A percentile compares a stretch with the other conserved stretches of the same genome.
These are phyloP conservation scores for Cavia aperea DNA, from an alignment of 2,113 vertebrate genomes.

Conservation along the genomic window DNA sequence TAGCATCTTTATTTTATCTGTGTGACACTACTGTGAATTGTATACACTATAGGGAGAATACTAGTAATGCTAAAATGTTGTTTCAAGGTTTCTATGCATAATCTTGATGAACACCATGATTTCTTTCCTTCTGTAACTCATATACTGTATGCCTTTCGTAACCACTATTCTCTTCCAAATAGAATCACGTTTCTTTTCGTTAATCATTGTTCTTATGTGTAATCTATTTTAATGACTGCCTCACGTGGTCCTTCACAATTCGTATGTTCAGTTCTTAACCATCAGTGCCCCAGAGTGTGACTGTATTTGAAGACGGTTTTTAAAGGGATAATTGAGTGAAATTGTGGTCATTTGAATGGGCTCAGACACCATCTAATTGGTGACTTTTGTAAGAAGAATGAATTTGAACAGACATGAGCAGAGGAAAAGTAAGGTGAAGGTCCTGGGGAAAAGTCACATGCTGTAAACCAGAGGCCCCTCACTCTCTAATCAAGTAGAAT, in stretches of 20 bases:
- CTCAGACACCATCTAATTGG: background rate
- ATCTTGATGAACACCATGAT: background rate
- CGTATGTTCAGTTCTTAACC: background rate
- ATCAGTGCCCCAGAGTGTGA: background rate
- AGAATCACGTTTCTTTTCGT: background rate
- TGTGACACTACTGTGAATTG: background rate
- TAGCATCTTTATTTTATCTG: background rate
- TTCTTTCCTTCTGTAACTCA: background rate
- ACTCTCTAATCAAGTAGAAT: background rate
- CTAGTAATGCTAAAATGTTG: background rate
- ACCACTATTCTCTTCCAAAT: background rate
- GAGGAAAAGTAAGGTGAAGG: background rate
- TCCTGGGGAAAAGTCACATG: background rate
- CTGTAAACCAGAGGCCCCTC: background rate
- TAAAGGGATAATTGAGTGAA: background rate
- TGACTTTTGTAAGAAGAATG: background rate
- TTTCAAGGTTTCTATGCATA: background rate
- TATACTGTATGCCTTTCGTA: background rate
- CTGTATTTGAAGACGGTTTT: background rate
- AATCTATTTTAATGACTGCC: background rate
- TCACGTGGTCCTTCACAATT: background rate
- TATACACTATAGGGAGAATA: background rate
- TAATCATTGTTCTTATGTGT: background rate
- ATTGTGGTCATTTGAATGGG: background rate
- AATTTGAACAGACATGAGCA: background rate